These are phyloP conservation scores for Drosophila paramelanica DNA, from an alignment of 2,888 invertebrate genomes.

Conservation along the genomic window DNA sequence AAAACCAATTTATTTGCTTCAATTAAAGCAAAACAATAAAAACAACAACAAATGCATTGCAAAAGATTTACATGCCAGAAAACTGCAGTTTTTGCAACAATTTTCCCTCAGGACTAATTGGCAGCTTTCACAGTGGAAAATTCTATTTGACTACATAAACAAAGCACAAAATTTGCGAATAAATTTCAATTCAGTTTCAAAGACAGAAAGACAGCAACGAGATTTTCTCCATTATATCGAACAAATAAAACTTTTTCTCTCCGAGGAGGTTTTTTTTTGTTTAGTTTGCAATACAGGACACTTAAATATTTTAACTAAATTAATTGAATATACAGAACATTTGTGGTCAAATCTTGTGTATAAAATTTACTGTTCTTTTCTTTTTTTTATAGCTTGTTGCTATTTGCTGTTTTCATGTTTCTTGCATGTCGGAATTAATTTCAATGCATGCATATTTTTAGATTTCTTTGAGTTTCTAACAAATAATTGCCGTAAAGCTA, in stretches of 20 bases:
- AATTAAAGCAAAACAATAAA: constrained; percentile 37
- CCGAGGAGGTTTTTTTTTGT: neutral
- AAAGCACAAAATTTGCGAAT: constrained; percentile 28
- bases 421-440: neutral
- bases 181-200: constrained; percentile 25
- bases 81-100: constrained; percentile 37
- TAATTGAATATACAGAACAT: constrained; percentile 44
- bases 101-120: constrained; percentile 64
- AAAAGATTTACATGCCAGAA: constrained; percentile 11
- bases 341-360: neutral
- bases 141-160: constrained; percentile 19
- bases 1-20: constrained; percentile 50
- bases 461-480: neutral
- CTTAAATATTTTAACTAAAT: constrained; percentile 31
- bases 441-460: neutral
- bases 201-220: neutral
- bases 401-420: neutral
- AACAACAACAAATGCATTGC: constrained; percentile 14
- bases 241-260: constrained; percentile 11
- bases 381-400: neutral
- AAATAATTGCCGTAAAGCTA: neutral
- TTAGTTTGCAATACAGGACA: constrained; percentile 8
- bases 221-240: constrained; percentile 1
- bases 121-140: constrained; percentile 23
- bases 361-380: neutral